Evolutionary conservation across 2,113 vertebrate genomes (phyloP).

Genomic region (Peucedramus taeniatus): DNA sequence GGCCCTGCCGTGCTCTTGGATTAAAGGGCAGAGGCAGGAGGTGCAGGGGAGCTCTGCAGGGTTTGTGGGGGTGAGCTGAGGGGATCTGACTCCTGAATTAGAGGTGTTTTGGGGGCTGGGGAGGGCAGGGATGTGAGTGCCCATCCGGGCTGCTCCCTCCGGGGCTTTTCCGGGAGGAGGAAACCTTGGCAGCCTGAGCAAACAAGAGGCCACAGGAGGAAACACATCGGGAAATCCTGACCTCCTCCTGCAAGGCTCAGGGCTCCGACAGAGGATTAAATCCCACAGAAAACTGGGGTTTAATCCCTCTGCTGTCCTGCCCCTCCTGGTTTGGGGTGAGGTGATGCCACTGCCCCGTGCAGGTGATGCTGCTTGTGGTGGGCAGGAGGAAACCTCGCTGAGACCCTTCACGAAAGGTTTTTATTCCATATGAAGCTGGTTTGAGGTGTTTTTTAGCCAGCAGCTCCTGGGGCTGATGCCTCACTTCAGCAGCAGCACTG

Average conservation of each 20-base stretch:
- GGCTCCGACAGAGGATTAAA: background rate
- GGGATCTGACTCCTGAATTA: fast-evolving
- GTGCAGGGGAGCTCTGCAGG: background rate
- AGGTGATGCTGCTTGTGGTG: fast-evolving
- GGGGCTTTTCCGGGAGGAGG: background rate
- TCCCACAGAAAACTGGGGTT: background rate
- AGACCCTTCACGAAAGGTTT: fast-evolving
- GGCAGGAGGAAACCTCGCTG: background rate
- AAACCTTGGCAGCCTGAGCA: background rate
- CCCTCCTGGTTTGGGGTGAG: fast-evolving
- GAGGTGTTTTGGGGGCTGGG: fast-evolving
- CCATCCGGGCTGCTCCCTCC: background rate
- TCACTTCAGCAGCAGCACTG: background rate
- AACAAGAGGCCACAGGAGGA: constrained; percentile 30
- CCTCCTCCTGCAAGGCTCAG: background rate
- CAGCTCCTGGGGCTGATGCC: background rate
- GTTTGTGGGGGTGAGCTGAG: background rate
- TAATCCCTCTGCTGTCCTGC: background rate
- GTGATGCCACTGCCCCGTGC: fast-evolving
- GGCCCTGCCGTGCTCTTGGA: fast-evolving
- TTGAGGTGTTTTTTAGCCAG: background rate
- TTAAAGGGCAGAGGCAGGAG: background rate
- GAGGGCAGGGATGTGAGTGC: fast-evolving
- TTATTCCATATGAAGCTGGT: fast-evolving
- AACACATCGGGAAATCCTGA: background rate